These are phyloP conservation scores for Chrosomus eos DNA, from an alignment of 2,797 vertebrate genomes.

Conservation along the genomic window DNA sequence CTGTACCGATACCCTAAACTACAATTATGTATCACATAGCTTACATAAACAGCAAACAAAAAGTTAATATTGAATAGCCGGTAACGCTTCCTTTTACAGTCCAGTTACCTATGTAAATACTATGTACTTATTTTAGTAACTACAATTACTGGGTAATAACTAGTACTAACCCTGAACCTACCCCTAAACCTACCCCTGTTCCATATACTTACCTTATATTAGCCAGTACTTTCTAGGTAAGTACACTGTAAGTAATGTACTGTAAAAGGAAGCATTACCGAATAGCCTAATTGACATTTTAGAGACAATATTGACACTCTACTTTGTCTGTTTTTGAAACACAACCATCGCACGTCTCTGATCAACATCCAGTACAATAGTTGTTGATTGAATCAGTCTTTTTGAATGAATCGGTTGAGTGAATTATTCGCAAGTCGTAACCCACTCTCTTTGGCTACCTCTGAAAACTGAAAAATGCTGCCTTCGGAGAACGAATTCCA, in stretches of 20 bases:
- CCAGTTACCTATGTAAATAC: too few relatives aligned
- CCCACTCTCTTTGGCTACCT: background rate
- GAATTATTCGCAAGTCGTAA: background rate
- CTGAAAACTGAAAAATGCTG: too few relatives aligned
- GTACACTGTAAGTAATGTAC: too few relatives aligned
- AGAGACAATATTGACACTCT: background rate
- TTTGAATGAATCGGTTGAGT: background rate
- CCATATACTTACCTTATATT: too few relatives aligned
- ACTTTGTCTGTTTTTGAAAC: background rate
- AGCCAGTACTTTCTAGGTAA: too few relatives aligned
- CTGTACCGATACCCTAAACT: background rate
- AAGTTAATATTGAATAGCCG: background rate
- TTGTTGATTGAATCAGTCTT: background rate
- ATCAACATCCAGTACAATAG: background rate
- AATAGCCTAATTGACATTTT: background rate
- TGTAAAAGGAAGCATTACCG: too few relatives aligned
- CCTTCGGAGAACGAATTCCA: too few relatives aligned
- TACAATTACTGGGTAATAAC: too few relatives aligned
- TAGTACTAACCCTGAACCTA: too few relatives aligned
- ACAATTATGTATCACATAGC: background rate
- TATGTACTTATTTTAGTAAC: too few relatives aligned
- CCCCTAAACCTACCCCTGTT: too few relatives aligned
- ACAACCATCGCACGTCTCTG: fast-evolving
- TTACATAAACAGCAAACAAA: background rate
- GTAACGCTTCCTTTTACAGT: too few relatives aligned